Base-by-base conservation (phyloP, 2,888 invertebrate species). In the Galerucella pusilla region DNA sequence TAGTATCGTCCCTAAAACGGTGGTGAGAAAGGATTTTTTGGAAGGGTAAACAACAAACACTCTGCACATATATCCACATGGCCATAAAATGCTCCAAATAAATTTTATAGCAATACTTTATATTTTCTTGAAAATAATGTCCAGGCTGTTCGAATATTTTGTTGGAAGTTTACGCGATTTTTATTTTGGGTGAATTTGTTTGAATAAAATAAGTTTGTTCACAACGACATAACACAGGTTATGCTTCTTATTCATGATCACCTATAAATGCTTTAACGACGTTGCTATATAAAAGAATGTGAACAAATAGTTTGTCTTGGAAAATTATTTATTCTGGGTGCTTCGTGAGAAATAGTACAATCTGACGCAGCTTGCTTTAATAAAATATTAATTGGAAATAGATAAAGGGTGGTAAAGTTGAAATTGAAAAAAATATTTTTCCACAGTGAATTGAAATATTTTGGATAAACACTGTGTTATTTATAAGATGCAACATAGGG, bases 31-130 rank as follows among this genome's bases (percentile, higher is more conserved):
- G 63, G 67, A 65, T 63, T 45, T 57, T 12, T 54, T 9, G 49
- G 35, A 64, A 57, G 49, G 65, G 71, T 61, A 67, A 68, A 65
- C 72, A 74, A 65, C 77, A 77, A 75, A 75, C 77, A 77, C 75
- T 75, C 77, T 59, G 71, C 75, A 65, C 69, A 68, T 65, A 77
- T 60, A 70, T 72, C 42, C 57, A 68, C 54, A 74, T 46, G 57
- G 57, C 52, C 52, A 66, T 67, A 71, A 69, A 69, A 69, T 69
- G 69, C 69, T 49, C 28, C 69, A 42, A 68, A n/a, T 35, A 68
- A 11, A 9, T 54, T 35, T 16, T 28, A 16, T 57, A 16, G 54
- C 68, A 67, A n/a, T 16, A 16, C 68, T 16, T 54, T 42, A 20
- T 12, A 42, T 68, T 57, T 68, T 45, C 42, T 28, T 35, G 68